A percentile compares a stretch with the other conserved stretches of the same genome.
Conservation (phyloP, 2,113 vertebrate species). For the Gasterosteus aculeatus region DNA sequence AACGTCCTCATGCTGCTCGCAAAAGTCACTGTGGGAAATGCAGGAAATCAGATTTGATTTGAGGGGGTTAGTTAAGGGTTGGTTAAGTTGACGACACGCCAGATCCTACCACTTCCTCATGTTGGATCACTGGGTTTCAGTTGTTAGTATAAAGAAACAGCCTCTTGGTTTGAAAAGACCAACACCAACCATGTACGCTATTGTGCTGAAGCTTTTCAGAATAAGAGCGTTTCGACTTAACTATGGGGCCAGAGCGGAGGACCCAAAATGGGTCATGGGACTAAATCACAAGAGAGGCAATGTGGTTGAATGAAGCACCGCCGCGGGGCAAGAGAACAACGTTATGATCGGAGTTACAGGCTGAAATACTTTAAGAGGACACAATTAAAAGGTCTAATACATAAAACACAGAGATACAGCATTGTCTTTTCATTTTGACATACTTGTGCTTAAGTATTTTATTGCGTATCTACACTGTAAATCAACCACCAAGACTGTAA, state of each 20-base stretch:
- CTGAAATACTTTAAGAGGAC: slow-evolving; percentile 47
- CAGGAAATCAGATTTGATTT: background rate
- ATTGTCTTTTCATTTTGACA: background rate
- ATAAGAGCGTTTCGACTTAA: slow-evolving; percentile 19
- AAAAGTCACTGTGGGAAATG: slow-evolving; percentile 1
- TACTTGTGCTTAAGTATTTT: background rate
- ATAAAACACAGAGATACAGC: slow-evolving; percentile 9
- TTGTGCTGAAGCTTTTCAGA: slow-evolving; percentile 19
- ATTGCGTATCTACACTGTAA: background rate
- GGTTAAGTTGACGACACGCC: too few relatives aligned
- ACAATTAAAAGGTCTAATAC: slow-evolving; percentile 53
- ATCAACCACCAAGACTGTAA: background rate
- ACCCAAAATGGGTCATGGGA: slow-evolving; percentile 69
- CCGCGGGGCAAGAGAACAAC: slow-evolving; percentile 47
- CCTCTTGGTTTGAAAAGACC: background rate
- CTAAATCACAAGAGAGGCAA: slow-evolving; percentile 71
- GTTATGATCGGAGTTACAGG: slow-evolving; percentile 34
- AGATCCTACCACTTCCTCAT: background rate
- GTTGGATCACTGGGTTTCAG: background rate
- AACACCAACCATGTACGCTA: background rate
- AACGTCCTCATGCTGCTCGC: background rate
- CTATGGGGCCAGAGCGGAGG: slow-evolving; percentile 19
- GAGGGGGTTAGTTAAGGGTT: too few relatives aligned
- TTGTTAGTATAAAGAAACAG: background rate
- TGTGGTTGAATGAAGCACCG: slow-evolving; percentile 53